Base-by-base conservation (phyloP, 2,113 vertebrate genomes). In the Climacteris rufus region DNA sequence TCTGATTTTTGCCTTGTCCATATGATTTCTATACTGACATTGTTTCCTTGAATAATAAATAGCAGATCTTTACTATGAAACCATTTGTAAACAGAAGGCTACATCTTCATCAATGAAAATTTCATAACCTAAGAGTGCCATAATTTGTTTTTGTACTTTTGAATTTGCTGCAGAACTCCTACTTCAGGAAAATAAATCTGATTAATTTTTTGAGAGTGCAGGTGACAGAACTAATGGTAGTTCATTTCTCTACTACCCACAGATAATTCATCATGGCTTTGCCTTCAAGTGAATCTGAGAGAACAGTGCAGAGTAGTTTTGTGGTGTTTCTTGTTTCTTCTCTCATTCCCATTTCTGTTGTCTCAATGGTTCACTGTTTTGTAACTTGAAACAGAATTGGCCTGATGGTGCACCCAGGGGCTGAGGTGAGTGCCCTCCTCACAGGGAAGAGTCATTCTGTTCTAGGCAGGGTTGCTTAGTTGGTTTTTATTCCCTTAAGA, bases 11-110 rank as follows among this genome's bases (percentile, higher is more conserved):
- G 25, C 21, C 45, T 83, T 68, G 37, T 31, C 28, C 25, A 5
- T 76, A 37, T 50, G 25, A 90, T 91, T 92, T 93, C 79, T 85
- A 45, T 31, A n/a, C 22, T 78, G 42, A 65, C 25, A 69, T 69
- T 74, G 25, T 87, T 91, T 89, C 50, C 42, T 87, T 94, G 86
- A 94, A 79, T 88, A 79, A 96, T 91, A 88, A 93, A 42, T 87
- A 85, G 42, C 40, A 80, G 45, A 49, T 72, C n/a, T 59, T 71
- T 83, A 71, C 37, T 78, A 17, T 60, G 77, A 89, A 93, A 70
- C 25, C 21, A 16, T 85, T 91, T 87, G 45, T 79, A 87, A 92
- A 54, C 53, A 74, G 53, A 79, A 88, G 82, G 45, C 66, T 87
- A 66, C 42, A 39, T 93, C 54, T 96, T 85, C 90, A 66, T 76